These are phyloP conservation scores for Pseudoatta argentina DNA, from an alignment of 1,140 invertebrate species.

Conservation along the genomic window DNA sequence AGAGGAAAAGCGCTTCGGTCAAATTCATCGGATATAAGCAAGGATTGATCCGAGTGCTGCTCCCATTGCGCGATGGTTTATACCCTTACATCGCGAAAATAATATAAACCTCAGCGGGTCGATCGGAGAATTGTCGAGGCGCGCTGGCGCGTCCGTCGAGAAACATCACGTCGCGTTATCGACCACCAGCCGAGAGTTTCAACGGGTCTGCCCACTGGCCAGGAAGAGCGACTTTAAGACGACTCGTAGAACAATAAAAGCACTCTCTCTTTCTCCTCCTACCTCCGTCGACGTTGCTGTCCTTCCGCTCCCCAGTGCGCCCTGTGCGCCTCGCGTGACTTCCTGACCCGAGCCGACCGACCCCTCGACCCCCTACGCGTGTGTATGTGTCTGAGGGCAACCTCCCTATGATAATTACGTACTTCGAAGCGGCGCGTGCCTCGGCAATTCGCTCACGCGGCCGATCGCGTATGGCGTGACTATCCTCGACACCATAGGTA, in stretches of 20 bases:
- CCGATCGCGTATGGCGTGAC: conserved; percentile 81
- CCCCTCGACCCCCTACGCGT: conserved; percentile 54
- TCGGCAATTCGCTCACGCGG: conserved; percentile 78
- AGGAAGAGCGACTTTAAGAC: conserved; percentile 76
- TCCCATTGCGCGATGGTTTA: conserved; percentile 5
- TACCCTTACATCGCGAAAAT: background rate
- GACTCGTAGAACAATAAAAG: conserved; percentile 77
- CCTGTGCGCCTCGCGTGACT: conserved; percentile 80
- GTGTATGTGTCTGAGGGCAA: conserved; percentile 57
- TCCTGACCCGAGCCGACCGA: conserved; percentile 77
- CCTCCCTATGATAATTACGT: conserved; percentile 83
- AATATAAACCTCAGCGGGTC: conserved; percentile 42
- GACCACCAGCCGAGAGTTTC: conserved; percentile 59
- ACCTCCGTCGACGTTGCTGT: conserved; percentile 30
- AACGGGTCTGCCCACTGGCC: conserved; percentile 72
- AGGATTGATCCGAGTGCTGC: background rate
- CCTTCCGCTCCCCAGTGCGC: conserved; percentile 49
- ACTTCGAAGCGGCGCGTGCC: conserved; percentile 82
- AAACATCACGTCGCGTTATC: conserved; percentile 64
- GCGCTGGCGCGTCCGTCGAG: conserved; percentile 31
- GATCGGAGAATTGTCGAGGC: conserved; percentile 48
- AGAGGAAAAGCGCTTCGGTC: conserved; percentile 28
- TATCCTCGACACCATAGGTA: conserved; percentile 79
- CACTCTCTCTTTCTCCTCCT: conserved; percentile 66
- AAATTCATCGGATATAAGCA: background rate